Conservation (phyloP, 2,113 vertebrate genomes). For the Gadus chalcogrammus region DNA sequence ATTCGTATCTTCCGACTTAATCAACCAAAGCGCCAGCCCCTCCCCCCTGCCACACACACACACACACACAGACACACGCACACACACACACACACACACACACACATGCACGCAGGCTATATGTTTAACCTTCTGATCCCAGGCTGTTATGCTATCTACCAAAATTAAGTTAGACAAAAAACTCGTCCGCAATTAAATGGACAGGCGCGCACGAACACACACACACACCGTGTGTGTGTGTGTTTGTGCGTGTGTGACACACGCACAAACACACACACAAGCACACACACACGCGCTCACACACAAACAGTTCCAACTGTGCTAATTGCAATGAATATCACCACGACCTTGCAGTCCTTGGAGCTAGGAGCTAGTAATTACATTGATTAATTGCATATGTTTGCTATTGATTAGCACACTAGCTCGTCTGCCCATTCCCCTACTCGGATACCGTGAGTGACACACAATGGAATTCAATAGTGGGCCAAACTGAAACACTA, state of each 20-base stretch:
- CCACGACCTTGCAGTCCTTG: conserved; percentile 35
- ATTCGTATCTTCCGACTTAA: conserved; percentile 2
- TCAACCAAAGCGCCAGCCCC: not conserved
- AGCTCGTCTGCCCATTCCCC: conserved; percentile 9
- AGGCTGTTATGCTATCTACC: not conserved
- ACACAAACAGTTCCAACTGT: not conserved
- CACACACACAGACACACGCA: conserved; percentile 8
- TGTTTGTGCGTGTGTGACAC: not conserved
- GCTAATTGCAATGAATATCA: conserved; percentile 19
- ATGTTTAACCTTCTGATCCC: not conserved
- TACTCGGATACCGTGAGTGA: not conserved
- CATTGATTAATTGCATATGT: conserved; percentile 54
- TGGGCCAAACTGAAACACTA: not conserved
- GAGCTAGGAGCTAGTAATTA: conserved; percentile 34
- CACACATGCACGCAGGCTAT: not conserved
- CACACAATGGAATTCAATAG: conserved; percentile 23
- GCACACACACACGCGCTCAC: conserved; percentile 1
- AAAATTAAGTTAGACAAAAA: not conserved
- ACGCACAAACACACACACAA: not conserved
- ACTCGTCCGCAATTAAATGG: not conserved
- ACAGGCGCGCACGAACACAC: not conserved
- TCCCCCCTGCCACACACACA: not conserved
- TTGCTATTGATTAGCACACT: conserved; percentile 38
- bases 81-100: conserved; percentile 1
- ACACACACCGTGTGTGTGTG: not conserved